These are phyloP conservation scores for Hydra vulgaris DNA, from an alignment of 30 jellyfish, hydroid and myxozoan species.

Conservation along the genomic window DNA sequence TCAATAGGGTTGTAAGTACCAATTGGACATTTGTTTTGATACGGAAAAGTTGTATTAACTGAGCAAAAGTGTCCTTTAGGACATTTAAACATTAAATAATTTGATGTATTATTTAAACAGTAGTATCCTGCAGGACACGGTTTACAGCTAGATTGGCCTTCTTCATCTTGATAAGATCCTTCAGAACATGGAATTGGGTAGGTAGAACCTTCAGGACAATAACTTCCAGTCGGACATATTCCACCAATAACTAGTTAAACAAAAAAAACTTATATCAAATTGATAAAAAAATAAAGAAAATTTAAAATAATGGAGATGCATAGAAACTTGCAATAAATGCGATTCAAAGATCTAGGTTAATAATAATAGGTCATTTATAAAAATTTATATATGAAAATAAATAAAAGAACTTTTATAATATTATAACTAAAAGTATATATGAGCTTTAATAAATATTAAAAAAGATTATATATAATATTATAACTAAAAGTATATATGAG, in stretches of 20 bases:
- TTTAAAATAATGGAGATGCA: too few species aligned
- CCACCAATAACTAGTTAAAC: slow-evolving; percentile 75
- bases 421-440: too few species aligned
- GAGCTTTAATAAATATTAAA: too few species aligned
- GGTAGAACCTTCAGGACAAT: slow-evolving; percentile 79
- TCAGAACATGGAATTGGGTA: slow-evolving; percentile 78
- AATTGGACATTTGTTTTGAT: slow-evolving; percentile 66
- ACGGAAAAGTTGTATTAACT: slow-evolving; percentile 70
- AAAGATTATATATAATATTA: too few species aligned
- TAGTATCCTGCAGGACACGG: slow-evolving; percentile 84
- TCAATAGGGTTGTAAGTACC: slow-evolving; percentile 73
- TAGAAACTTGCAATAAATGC: not conserved
- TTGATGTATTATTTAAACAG: slow-evolving; percentile 62
- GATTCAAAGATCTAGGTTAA: too few species aligned
- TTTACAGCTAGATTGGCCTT: slow-evolving; percentile 71
- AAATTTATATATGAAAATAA: too few species aligned
- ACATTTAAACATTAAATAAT: slow-evolving; percentile 39
- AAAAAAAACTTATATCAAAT: not conserved
- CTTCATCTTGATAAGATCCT: slow-evolving; percentile 90
- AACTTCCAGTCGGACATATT: slow-evolving; percentile 80
- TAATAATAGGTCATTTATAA: too few species aligned
- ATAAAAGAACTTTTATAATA: too few species aligned
- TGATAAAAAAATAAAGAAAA: not conserved
- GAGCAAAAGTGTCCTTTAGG: slow-evolving; percentile 88
- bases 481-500: too few species aligned